Evolutionary conservation across 2,113 vertebrate species (phyloP).

Genomic region (Callaeas wilsoni): DNA sequence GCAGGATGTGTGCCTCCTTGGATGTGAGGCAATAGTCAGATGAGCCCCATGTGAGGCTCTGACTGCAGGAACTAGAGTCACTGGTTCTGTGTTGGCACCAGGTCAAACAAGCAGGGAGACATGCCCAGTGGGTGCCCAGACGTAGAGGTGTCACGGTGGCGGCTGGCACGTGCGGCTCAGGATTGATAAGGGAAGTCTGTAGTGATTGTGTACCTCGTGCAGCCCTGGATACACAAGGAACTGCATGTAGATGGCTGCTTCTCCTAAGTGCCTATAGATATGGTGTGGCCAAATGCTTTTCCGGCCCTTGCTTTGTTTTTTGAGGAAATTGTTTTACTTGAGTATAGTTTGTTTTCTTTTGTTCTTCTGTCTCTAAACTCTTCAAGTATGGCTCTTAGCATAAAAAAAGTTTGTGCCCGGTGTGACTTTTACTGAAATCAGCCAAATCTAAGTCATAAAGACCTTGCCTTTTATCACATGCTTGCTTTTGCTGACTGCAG

Average conservation of each 20-base stretch:
- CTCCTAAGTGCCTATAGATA: neutral
- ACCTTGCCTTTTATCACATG: neutral
- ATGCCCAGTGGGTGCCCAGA: neutral
- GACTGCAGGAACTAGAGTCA: neutral
- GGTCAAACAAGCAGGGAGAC: neutral
- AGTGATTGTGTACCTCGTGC: neutral
- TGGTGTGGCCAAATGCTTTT: neutral
- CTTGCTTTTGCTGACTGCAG: neutral
- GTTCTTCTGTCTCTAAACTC: neutral
- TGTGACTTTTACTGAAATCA: neutral
- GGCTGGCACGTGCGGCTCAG: fast-evolving
- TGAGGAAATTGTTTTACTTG: neutral
- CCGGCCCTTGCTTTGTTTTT: neutral
- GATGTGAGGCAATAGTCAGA: neutral
- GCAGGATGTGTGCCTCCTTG: neutral
- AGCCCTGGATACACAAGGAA: neutral
- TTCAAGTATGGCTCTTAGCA: neutral
- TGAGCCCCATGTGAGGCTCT: neutral
- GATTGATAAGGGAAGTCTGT: fast-evolving
- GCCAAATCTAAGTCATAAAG: neutral
- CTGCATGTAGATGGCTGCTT: neutral
- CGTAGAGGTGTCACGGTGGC: neutral
- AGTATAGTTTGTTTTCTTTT: neutral
- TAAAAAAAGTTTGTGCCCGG: neutral
- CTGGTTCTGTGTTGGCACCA: neutral